Conservation (phyloP, 2,113 vertebrate genomes). For the Ia io region DNA sequence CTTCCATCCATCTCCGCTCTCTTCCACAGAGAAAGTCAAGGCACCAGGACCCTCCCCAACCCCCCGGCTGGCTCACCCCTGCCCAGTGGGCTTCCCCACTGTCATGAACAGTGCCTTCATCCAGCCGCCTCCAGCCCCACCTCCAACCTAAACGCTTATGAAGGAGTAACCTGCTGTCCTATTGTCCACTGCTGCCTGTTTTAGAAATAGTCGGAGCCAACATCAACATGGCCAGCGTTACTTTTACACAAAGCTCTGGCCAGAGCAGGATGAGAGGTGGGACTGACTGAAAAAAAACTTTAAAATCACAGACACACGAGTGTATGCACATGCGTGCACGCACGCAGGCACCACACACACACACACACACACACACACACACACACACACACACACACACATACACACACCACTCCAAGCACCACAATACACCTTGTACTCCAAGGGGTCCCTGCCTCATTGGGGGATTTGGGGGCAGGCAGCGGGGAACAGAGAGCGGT, state of each 20-base stretch:
- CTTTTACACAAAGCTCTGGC: constrained; percentile 46
- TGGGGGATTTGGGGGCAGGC: background rate
- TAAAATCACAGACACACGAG: background rate
- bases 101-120: background rate
- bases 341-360: background rate
- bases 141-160: background rate
- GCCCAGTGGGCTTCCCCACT: background rate
- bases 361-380: background rate
- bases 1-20: background rate
- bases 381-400: too few relatives aligned
- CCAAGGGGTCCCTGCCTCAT: background rate
- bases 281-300: background rate
- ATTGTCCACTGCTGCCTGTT: background rate
- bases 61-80: background rate
- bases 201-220: constrained; percentile 30
- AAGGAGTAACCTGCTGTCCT: constrained; percentile 2
- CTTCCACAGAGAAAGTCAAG: background rate
- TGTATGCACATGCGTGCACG: accelerated
- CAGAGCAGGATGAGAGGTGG: background rate
- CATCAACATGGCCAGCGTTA: constrained; percentile 24
- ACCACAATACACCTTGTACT: background rate
- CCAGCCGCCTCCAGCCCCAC: background rate
- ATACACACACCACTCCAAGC: background rate
- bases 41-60: background rate
- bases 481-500: background rate